A percentile compares a stretch with the other conserved stretches of the same genome.
These are phyloP conservation scores for Hippocampus guttulatus DNA, from an alignment of 2,113 vertebrate genomes.

Conservation along the genomic window DNA sequence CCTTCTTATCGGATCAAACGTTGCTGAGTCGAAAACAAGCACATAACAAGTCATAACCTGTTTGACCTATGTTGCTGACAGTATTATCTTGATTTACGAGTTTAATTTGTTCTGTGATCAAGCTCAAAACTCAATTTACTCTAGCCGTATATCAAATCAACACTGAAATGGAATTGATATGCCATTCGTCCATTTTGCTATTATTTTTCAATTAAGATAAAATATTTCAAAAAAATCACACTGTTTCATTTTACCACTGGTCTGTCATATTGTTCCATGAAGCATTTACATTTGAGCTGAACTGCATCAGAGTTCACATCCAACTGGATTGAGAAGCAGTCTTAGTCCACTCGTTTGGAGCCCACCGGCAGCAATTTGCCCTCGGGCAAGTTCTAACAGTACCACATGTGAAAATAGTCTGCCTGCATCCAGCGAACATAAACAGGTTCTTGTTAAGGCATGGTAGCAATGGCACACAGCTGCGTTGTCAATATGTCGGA, in stretches of 20 bases:
- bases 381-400: not conserved
- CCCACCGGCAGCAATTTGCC: not conserved
- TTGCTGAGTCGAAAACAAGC: too few relatives aligned
- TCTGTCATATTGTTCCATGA: not conserved
- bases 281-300: not conserved
- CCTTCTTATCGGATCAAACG: too few relatives aligned
- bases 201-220: too few relatives aligned
- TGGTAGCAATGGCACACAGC: conserved; percentile 41
- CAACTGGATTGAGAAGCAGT: not conserved
- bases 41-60: too few relatives aligned
- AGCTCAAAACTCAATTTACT: too few relatives aligned
- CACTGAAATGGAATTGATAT: too few relatives aligned
- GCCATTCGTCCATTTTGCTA: too few relatives aligned
- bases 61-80: too few relatives aligned
- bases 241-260: not conserved
- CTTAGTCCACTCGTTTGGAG: not conserved
- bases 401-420: not conserved
- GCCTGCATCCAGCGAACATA: not conserved
- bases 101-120: too few relatives aligned
- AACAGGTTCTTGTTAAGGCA: conserved; percentile 15
- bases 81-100: too few relatives aligned
- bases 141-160: too few relatives aligned
- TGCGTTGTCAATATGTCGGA: conserved; percentile 36
- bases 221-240: too few relatives aligned
- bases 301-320: not conserved